Conservation (phyloP, 2,888 invertebrate species). For the Cataglyphis livida region DNA sequence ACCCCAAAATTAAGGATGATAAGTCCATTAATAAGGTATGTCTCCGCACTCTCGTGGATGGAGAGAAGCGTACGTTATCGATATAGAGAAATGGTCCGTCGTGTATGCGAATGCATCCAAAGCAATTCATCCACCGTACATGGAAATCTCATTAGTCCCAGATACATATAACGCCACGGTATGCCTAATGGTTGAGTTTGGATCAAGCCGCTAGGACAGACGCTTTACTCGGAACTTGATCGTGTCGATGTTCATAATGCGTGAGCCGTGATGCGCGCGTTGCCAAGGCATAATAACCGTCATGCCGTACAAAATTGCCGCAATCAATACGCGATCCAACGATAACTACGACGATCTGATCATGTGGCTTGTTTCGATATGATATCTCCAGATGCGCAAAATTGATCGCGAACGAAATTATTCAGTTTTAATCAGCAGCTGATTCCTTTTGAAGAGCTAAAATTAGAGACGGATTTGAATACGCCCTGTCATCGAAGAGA, state of each 20-base stretch:
- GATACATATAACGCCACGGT: slow-evolving; percentile 70
- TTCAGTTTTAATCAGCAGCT: not conserved
- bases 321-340: slow-evolving; percentile 45
- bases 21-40: slow-evolving; percentile 52
- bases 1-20: no score
- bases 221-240: slow-evolving; percentile 73
- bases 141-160: slow-evolving; percentile 78
- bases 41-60: slow-evolving; percentile 28
- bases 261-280: slow-evolving; percentile 66
- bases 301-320: slow-evolving; percentile 50
- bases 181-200: slow-evolving; percentile 74
- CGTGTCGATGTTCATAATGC: slow-evolving; percentile 74
- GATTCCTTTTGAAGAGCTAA: not conserved
- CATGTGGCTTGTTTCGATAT: slow-evolving; percentile 23
- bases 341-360: slow-evolving; percentile 29
- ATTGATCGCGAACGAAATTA: slow-evolving; percentile 6
- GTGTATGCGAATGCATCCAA: slow-evolving; percentile 65
- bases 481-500: not conserved
- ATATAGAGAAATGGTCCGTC: slow-evolving; percentile 58
- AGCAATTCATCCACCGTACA: slow-evolving; percentile 77
- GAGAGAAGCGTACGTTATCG: slow-evolving; percentile 35
- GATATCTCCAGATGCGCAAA: slow-evolving; percentile 21
- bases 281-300: slow-evolving; percentile 74
- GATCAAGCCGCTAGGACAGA: slow-evolving; percentile 70
- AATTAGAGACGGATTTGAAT: slow-evolving; percentile 1